Base-by-base conservation (phyloP, 2,888 invertebrate genomes). In the Chloroclysta siterata region DNA sequence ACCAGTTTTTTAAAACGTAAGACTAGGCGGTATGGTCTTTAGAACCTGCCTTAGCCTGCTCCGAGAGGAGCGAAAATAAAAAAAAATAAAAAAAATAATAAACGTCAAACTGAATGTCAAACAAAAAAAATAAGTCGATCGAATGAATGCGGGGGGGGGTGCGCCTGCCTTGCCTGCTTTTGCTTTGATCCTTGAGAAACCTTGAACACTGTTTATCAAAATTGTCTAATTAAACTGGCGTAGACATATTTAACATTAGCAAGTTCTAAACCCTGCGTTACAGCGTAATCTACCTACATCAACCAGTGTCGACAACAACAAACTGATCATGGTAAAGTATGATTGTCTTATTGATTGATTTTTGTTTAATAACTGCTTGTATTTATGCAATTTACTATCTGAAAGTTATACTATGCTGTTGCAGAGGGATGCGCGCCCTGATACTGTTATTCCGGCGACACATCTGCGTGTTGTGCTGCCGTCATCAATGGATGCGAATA, bases 381-480 rank as follows among this genome's bases (percentile, higher is more conserved):
- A 74, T 81, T 68, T 71, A 65, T 69, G 76, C 74, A 73, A 74
- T 78, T 75, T 8, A 11, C 7, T 81, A 22, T 22, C 82, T 85
- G 83, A 85, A 85, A 85, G 82, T 82, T 50, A 57, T 33, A 56
- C 11, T 76, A 67, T 77, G 71, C 75, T 82, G 69, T 89, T 87
- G 72, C 86, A 92, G 91, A 90, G 76, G 74, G 83, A 86, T 70
- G 74, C 81, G 70, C 83, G 86, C 65, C 77, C 75, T 73, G 91
- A 92, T 65, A 86, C 78, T 74, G 77, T 87, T 64, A 82, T 82
- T 58, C 82, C 85, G 44, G 74, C 89, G 71, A 79, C 86, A 57
- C 91, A 90, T 65, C 80, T 93, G 44, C 80, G 90, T 73, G 91
- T 92, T 59, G 87, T 93, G 68, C 75, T 93, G 70, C 90, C 92